A percentile compares a stretch with the other conserved stretches of the same genome.
phyloP scores from a whole-genome alignment of 2,888 invertebrate species.

The Morpho helenor region DNA sequence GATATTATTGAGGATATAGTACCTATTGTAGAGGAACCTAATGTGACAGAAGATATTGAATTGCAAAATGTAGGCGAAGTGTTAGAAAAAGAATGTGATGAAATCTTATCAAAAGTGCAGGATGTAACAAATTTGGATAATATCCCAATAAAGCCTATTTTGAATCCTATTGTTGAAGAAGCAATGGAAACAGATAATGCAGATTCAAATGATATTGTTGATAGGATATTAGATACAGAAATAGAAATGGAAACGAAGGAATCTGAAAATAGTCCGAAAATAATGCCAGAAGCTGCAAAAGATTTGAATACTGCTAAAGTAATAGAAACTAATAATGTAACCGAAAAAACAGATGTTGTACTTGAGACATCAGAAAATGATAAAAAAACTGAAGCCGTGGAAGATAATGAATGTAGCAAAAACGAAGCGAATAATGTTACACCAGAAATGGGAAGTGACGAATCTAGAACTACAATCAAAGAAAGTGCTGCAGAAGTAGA shows the following conservation, averaged over 20 bases:
- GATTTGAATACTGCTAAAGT: background rate
- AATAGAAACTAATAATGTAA: background rate
- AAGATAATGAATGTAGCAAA: slow-evolving; percentile 20
- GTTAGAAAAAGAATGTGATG: slow-evolving; percentile 71
- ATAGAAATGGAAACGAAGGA: slow-evolving; percentile 57
- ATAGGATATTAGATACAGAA: slow-evolving; percentile 63
- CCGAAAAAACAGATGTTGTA: background rate
- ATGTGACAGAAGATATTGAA: slow-evolving; percentile 51
- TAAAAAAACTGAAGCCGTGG: background rate
- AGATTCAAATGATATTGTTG: slow-evolving; percentile 62
- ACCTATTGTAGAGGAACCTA: slow-evolving; percentile 61
- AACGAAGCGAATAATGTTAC: slow-evolving; percentile 4
- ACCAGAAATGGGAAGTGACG: background rate
- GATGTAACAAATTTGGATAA: slow-evolving; percentile 66
- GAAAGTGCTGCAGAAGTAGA: slow-evolving; percentile 29
- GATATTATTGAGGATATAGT: slow-evolving; percentile 54
- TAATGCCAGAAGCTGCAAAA: slow-evolving; percentile 15
- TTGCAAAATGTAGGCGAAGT: slow-evolving; percentile 62
- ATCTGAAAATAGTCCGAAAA: slow-evolving; percentile 38
- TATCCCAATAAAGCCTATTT: slow-evolving; percentile 57
- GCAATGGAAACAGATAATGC: slow-evolving; percentile 58
- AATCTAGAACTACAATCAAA: slow-evolving; percentile 8
- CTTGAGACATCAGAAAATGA: background rate
- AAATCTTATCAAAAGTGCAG: slow-evolving; percentile 69
- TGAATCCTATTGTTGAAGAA: slow-evolving; percentile 61